Evolutionary conservation across 37 sponge, comb jelly and placozoan species (phyloP).

Genomic region (Dysidea cf. avara): DNA sequence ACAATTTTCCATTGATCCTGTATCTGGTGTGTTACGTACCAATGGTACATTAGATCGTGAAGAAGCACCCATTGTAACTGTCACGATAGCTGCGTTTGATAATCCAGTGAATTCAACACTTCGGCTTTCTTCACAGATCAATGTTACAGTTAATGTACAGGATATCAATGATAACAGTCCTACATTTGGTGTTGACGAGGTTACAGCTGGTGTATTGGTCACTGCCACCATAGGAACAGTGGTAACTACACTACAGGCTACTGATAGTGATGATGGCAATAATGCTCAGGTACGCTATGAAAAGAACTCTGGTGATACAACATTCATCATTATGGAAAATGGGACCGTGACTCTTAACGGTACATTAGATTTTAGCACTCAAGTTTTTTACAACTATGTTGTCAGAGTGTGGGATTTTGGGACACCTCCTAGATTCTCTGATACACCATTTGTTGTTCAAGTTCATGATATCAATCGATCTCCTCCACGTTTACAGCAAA

Average conservation of each 20-base stretch:
- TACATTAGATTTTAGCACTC: constrained; percentile 17
- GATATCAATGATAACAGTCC: constrained; percentile 65
- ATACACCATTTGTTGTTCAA: constrained; percentile 24
- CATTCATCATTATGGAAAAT: constrained; percentile 16
- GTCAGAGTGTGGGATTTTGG: constrained; percentile 43
- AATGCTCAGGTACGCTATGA: constrained; percentile 43
- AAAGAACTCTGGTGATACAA: neutral
- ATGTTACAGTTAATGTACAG: constrained; percentile 34
- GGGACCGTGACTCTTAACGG: constrained; percentile 27
- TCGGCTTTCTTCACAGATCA: constrained; percentile 19
- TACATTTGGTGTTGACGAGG: constrained; percentile 9
- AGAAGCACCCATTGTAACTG: constrained; percentile 12
- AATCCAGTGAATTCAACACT: constrained; percentile 17
- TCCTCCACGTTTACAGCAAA: constrained; percentile 38
- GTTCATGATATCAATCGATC: constrained; percentile 49
- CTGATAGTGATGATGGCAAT: constrained; percentile 50
- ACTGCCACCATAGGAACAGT: neutral
- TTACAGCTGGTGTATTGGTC: constrained; percentile 36
- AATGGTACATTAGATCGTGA: constrained; percentile 38
- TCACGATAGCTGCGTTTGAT: constrained; percentile 51
- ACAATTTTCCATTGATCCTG: constrained; percentile 34
- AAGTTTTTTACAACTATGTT: constrained; percentile 19
- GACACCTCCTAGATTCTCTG: neutral
- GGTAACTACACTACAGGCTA: constrained; percentile 13
- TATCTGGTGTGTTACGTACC: constrained; percentile 16